Percentiles rank a stretch among this genome's conserved stretches.
Evolutionary conservation across 1,140 invertebrate genomes (phyloP).

Genomic region (Drosophila tani): DNA sequence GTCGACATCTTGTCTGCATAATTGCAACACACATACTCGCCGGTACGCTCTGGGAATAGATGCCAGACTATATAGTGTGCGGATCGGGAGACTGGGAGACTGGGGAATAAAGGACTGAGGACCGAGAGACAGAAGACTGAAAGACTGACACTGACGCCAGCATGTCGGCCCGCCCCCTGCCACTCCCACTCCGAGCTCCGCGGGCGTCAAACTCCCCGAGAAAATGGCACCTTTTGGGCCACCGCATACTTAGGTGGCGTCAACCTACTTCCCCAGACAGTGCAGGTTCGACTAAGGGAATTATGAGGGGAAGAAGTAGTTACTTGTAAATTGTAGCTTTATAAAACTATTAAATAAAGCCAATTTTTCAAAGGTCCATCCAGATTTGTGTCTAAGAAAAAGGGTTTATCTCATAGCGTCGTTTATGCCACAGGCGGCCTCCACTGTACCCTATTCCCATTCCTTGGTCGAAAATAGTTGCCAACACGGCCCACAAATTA

Average conservation of each 20-base stretch:
- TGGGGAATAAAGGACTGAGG: constrained; percentile 2
- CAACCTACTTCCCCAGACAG: constrained; percentile 68
- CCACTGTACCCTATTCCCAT: constrained; percentile 47
- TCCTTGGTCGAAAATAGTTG: constrained; percentile 61
- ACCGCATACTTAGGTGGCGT: constrained; percentile 77
- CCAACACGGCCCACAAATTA: constrained; percentile 69
- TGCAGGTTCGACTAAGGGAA: background rate
- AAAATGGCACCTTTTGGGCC: constrained; percentile 74
- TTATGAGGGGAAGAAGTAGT: background rate
- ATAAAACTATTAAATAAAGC: background rate
- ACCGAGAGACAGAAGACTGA: constrained; percentile 1
- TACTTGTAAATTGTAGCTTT: background rate
- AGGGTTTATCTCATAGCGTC: no score
- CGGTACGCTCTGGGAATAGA: constrained; percentile 44
- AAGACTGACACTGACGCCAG: constrained; percentile 77
- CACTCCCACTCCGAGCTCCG: constrained; percentile 13
- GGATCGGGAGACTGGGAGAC: constrained; percentile 10
- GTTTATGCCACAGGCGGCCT: background rate
- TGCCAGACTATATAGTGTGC: constrained; percentile 34
- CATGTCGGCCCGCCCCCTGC: constrained; percentile 52
- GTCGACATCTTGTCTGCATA: constrained; percentile 84
- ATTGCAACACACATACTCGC: constrained; percentile 76
- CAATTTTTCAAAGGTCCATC: background rate
- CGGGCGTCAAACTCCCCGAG: constrained; percentile 66
- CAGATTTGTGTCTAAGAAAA: no score